phyloP scores from a whole-genome alignment of 2,113 vertebrate species.

The Speoplatyrhinus poulsoni region DNA sequence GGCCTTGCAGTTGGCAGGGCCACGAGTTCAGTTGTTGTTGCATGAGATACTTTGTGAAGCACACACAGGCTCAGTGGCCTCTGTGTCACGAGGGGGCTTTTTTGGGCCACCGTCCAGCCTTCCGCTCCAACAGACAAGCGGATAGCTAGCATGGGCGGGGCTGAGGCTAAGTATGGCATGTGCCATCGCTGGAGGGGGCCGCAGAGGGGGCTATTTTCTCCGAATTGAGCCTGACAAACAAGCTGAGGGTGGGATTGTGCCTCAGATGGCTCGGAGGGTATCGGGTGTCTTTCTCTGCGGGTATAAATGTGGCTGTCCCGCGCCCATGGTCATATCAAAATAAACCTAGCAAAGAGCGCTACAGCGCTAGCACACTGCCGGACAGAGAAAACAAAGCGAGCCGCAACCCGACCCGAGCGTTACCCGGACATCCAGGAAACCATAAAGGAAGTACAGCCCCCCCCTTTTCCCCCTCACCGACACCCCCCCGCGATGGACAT shows the following conservation, averaged over 20 bases:
- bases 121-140: slow-evolving; percentile 23
- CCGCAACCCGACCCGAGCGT: neutral
- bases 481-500: slow-evolving; percentile 59
- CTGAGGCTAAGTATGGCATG: slow-evolving; percentile 49
- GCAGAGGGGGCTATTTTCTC: slow-evolving; percentile 47
- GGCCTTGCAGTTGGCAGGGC: neutral
- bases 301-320: slow-evolving; percentile 45
- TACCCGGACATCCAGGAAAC: neutral
- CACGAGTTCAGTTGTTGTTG: slow-evolving; percentile 25
- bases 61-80: slow-evolving; percentile 4
- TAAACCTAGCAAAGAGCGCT: slow-evolving; percentile 11
- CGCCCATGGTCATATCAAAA: slow-evolving; percentile 39
- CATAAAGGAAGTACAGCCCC: neutral
- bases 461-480: neutral
- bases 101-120: slow-evolving; percentile 20
- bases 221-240: slow-evolving; percentile 54
- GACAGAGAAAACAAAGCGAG: neutral
- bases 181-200: slow-evolving; percentile 35
- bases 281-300: slow-evolving; percentile 31
- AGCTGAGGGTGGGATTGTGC: slow-evolving; percentile 34
- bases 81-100: slow-evolving; percentile 38
- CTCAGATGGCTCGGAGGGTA: slow-evolving; percentile 1
- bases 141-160: neutral
- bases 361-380: neutral
- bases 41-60: slow-evolving; percentile 1